Evolutionary conservation across 1,140 invertebrate species (phyloP).

Genomic region (Trichogramma pretiosum): DNA sequence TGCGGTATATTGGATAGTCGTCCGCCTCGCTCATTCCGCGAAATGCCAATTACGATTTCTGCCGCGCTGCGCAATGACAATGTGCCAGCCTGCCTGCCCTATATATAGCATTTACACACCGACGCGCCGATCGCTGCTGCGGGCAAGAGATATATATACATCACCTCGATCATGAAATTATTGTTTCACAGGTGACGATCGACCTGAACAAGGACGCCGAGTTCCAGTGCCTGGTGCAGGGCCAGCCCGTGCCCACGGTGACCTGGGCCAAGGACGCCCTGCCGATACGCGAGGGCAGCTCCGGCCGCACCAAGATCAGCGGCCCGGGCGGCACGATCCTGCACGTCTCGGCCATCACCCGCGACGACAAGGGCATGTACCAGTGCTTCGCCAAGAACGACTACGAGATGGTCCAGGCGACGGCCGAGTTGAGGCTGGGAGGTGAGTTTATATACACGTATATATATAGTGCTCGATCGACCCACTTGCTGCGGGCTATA

Average conservation of each 20-base stretch:
- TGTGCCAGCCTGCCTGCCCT: too few species aligned
- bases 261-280: constrained; percentile 79
- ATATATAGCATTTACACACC: too few species aligned
- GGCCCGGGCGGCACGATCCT: constrained; percentile 35
- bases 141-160: too few species aligned
- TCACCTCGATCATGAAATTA: too few species aligned
- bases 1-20: neutral
- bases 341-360: constrained; percentile 58
- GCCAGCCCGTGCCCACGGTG: constrained; percentile 70
- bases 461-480: neutral
- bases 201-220: constrained; percentile 72
- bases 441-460: constrained; percentile 49
- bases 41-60: too few species aligned
- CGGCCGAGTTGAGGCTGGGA: constrained; percentile 72
- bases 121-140: too few species aligned
- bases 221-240: constrained; percentile 78
- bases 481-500: too few species aligned
- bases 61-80: neutral
- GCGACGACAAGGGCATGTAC: constrained; percentile 78
- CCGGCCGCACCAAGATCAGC: constrained; percentile 36
- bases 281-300: constrained; percentile 52
- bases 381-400: constrained; percentile 82
- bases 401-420: constrained; percentile 75
- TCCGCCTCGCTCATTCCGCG: too few species aligned
- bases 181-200: constrained; percentile 50